Conservation (phyloP, 2,797 vertebrate genomes). For the Cirrhinus mrigala region DNA sequence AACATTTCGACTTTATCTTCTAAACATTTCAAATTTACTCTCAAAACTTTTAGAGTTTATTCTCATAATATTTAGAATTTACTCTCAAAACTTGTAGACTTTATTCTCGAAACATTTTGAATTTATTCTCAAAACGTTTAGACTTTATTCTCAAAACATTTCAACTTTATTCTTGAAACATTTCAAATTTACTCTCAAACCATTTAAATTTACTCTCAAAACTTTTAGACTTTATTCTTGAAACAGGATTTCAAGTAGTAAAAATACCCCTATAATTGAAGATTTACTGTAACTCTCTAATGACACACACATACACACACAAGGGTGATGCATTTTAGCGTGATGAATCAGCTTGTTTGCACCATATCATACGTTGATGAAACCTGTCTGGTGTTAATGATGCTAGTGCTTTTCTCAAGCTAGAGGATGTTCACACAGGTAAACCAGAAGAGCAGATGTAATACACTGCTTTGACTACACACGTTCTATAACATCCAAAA, state of each 20-base stretch:
- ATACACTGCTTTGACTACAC: not conserved
- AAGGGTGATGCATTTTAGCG: not conserved
- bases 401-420: not conserved
- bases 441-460: not conserved
- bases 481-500: not conserved
- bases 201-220: too few species aligned
- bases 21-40: too few species aligned
- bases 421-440: not conserved
- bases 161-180: too few species aligned
- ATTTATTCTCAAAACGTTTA: too few species aligned
- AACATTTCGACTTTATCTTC: too few species aligned
- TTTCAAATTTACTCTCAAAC: too few species aligned
- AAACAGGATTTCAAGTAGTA: not conserved
- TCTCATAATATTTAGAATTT: too few species aligned
- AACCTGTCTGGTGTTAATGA: not conserved
- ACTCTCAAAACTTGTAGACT: too few species aligned
- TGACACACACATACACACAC: not conserved
- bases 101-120: too few species aligned
- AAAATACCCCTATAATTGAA: not conserved
- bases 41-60: too few species aligned
- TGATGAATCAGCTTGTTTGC: not conserved
- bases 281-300: not conserved
- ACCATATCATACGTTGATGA: not conserved
- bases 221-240: too few species aligned
- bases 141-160: too few species aligned